Evolutionary conservation across 2,113 vertebrate species (phyloP).

Genomic region (Piprites chloris): DNA sequence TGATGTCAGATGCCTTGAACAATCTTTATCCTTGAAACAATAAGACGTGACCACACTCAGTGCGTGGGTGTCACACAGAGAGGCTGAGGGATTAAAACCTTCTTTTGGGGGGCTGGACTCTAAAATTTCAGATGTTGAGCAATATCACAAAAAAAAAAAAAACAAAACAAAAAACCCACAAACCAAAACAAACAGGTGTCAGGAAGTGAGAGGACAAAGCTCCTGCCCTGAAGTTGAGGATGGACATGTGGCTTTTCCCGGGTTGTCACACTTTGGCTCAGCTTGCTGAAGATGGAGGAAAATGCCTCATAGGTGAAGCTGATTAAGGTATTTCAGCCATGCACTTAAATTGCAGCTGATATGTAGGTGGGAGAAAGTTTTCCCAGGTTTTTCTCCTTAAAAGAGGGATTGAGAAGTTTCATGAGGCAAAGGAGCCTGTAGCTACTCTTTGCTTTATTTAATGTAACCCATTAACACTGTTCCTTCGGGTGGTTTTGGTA

Average conservation of each 20-base stretch:
- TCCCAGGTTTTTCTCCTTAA: rapidly evolving
- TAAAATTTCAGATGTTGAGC: background rate
- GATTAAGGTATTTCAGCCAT: background rate
- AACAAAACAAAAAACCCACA: too few relatives aligned
- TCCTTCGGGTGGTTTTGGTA: background rate
- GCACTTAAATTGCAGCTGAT: background rate
- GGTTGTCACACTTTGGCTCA: background rate
- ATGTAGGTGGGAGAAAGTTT: rapidly evolving
- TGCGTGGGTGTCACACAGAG: background rate
- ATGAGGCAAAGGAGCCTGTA: background rate
- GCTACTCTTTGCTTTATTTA: background rate
- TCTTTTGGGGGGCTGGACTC: background rate
- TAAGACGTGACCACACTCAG: constrained; percentile 12
- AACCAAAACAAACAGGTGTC: background rate
- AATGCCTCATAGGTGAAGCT: background rate
- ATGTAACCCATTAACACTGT: rapidly evolving
- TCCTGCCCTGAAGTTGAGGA: background rate
- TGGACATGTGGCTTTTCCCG: background rate
- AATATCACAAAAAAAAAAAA: too few relatives aligned
- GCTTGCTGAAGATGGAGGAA: background rate
- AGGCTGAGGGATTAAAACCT: background rate
- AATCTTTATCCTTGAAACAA: constrained; percentile 69
- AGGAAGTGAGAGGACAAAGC: rapidly evolving
- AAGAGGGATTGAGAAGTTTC: background rate
- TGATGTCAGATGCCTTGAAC: constrained; percentile 61